Base-by-base conservation (phyloP, 2,113 vertebrate genomes). In the Amblyornis subalaris region DNA sequence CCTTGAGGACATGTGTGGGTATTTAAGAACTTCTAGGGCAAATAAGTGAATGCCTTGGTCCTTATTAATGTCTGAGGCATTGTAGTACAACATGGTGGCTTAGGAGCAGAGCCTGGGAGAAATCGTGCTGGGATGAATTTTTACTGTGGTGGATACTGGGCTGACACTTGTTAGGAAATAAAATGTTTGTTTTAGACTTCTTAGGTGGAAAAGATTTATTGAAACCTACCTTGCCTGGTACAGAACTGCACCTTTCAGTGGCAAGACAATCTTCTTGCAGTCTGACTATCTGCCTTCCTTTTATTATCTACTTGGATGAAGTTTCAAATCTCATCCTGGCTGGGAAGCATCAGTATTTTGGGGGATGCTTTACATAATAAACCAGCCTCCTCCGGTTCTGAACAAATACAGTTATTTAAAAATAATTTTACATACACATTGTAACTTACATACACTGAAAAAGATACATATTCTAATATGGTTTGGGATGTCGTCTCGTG, bases 11-110 rank as follows among this genome's bases (percentile, higher is more conserved):
- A 4, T 65, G 29, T 55, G 25, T 69, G n/a, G 18, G 11, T 44
- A 24, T 73, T 85, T 70, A 31, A 44, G 51, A 42, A 12, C 22
- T 67, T 42, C 22, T 25, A 31, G n/a, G 31, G 20, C 20, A 73
- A 50, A 23, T 42, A 15, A 66, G 29, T 67, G 2, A 57, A 28
- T 29, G 29, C 20, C 40, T 64, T 76, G 5, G 28, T 71, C 47
- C 6, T 47, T 53, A 42, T 45, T 38, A 20, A 6, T 66, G 42
- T 14, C 62, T 71, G 44, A 75, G 58, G 17, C 10, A 3, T 33
- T 60, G 60, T 55, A 35, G 24, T 73, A 36, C 18, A 31, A 24
- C 0, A 1, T 1, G 1, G 23, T 42, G n/a, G 5, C 29, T 51
- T 40, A 60, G 18, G 21, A 90, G 47, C 15, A 74, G 29, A 55